Evolutionary conservation across 2,888 invertebrate species (phyloP).

Genomic region (Papilio protenor): DNA sequence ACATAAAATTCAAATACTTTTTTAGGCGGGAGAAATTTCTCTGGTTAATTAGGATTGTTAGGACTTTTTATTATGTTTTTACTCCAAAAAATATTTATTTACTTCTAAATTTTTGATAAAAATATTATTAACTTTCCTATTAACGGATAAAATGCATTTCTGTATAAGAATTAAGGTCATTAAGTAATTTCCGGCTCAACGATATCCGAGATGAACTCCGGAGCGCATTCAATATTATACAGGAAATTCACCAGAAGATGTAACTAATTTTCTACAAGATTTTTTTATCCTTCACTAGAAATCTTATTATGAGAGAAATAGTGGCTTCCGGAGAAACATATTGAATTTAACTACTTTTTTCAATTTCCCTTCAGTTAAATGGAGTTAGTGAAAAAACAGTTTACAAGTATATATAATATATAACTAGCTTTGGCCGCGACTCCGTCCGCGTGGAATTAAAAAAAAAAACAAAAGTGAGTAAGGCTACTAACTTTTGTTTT

Average conservation of each 20-base stretch:
- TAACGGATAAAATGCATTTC: constrained; percentile 1
- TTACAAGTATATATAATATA: too few species aligned
- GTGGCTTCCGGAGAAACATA: neutral
- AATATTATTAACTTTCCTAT: neutral
- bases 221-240: neutral
- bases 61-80: too few species aligned
- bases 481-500: too few species aligned
- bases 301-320: neutral
- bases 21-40: too few species aligned
- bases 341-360: neutral
- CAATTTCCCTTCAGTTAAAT: neutral
- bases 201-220: neutral
- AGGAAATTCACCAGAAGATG: neutral
- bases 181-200: constrained; percentile 12
- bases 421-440: too few species aligned
- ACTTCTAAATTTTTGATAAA: neutral
- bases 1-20: too few species aligned
- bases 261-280: constrained; percentile 2
- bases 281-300: neutral
- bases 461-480: too few species aligned
- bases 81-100: too few species aligned
- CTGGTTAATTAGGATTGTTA: too few species aligned
- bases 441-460: too few species aligned
- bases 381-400: too few species aligned
- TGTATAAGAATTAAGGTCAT: constrained; percentile 1